Conservation (phyloP, 2,113 vertebrate genomes). For the Erinaceus europaeus region DNA sequence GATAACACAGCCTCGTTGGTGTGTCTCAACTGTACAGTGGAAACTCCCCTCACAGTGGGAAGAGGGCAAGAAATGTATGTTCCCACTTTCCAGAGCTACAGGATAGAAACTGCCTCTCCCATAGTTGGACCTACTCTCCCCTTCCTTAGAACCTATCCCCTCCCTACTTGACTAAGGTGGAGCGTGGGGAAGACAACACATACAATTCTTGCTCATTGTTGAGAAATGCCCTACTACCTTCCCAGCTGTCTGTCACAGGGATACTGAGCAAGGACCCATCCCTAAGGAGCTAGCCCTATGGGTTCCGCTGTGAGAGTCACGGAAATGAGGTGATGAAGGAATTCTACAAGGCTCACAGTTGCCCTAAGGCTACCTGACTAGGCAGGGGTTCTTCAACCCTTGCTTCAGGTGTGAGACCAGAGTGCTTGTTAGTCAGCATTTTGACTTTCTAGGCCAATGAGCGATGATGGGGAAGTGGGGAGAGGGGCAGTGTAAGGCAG, state of each 20-base stretch:
- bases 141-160: not conserved
- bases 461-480: not conserved
- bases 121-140: not conserved
- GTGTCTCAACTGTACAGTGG: not conserved
- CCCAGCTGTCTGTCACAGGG: not conserved
- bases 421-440: not conserved
- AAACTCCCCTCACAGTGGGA: not conserved
- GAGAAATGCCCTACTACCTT: not conserved
- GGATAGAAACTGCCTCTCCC: not conserved
- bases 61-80: not conserved
- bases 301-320: not conserved
- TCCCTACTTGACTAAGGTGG: not conserved
- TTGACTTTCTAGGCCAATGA: not conserved
- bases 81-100: not conserved
- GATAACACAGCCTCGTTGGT: not conserved
- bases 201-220: not conserved
- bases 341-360: not conserved
- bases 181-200: no score
- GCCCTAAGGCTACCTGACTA: not conserved
- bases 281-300: not conserved
- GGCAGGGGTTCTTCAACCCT: not conserved
- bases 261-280: not conserved
- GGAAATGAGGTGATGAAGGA: not conserved
- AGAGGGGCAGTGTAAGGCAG: not conserved
- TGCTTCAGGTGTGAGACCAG: not conserved